Conservation (phyloP, 1,140 invertebrate genomes). For the Drosophila burlai region DNA sequence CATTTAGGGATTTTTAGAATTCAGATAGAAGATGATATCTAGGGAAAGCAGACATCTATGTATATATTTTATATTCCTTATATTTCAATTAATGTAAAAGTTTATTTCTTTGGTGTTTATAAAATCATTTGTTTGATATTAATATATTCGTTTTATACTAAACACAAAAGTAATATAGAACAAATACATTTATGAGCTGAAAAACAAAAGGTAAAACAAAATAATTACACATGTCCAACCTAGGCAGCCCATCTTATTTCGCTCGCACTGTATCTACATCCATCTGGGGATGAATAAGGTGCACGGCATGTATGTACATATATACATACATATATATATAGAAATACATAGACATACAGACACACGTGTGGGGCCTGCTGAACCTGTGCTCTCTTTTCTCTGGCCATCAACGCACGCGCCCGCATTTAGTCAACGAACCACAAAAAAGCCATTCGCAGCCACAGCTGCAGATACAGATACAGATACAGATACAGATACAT, state of each 20-base stretch:
- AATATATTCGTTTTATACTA: no score
- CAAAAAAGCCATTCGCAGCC: constrained; percentile 61
- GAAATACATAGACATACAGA: constrained; percentile 4
- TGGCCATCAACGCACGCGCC: constrained; percentile 71
- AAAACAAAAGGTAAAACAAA: neutral
- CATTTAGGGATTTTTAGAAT: neutral
- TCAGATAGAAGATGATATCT: no score
- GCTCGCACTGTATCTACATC: constrained; percentile 17
- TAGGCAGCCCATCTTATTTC: neutral
- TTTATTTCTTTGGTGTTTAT: no score
- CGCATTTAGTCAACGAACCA: constrained; percentile 81
- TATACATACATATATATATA: constrained; percentile 3
- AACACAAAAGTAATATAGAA: neutral
- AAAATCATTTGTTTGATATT: no score
- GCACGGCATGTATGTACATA: constrained; percentile 16
- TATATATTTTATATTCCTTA: no score
- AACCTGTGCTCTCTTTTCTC: constrained; percentile 55
- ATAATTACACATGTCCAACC: neutral
- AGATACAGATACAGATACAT: constrained; percentile 30
- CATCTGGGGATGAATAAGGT: constrained; percentile 38
- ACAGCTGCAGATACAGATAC: constrained; percentile 69
- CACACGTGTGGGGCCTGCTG: constrained; percentile 31
- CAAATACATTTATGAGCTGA: neutral
- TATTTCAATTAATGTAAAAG: no score
- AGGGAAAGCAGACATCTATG: no score